Base-by-base conservation (phyloP, 2,888 invertebrate species). In the Heteromyza rotundicornis region DNA sequence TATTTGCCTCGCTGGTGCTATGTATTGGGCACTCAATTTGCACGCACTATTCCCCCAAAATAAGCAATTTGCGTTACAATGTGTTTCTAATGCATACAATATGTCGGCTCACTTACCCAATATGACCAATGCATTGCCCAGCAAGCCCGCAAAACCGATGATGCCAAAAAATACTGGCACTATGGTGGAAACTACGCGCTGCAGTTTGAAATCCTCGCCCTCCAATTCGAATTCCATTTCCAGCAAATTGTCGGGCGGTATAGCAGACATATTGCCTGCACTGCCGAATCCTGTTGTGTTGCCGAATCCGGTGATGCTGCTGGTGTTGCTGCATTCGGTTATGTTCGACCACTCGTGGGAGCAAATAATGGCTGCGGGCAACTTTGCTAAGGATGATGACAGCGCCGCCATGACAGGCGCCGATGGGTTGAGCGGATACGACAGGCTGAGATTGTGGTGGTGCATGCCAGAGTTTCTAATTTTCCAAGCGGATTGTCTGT, bases 111-210 rank as follows among this genome's bases (percentile, higher is more conserved):
- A 27, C 82, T 81, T 68, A 84, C 83, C 83, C 60, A 95, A 84
- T 24, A 96, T 94, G 20, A 96, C 95, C 64, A 96, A 84, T 0
- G 91, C 89, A 82, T 96, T 96, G 63, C 96, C 96, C 57, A 95
- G 86, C 8, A 96, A 84, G n/a, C 96, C 96, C 36, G 95, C 88
- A 27, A 94, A 86, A 57, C 93, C 91, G 66, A 95, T 94, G 67
- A 94, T 86, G 2, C 94, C 92, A 78, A 96, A 96, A 76, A 95
- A 89, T 40, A 93, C 87, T 14, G 92, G 92, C 23, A 92, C 92
- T 55, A 91, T 89, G 68, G 89, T 86, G 12, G 88, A 87, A 0
- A 92, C 90, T 55, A 91, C 87, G 54, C 86, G 86, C 73, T 91
- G 87, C 16, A 88, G 74, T 2, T 87, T 80, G 73, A 87, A 86